Evolutionary conservation across 2,888 invertebrate species (phyloP).

Genomic region (Macaria notata): DNA sequence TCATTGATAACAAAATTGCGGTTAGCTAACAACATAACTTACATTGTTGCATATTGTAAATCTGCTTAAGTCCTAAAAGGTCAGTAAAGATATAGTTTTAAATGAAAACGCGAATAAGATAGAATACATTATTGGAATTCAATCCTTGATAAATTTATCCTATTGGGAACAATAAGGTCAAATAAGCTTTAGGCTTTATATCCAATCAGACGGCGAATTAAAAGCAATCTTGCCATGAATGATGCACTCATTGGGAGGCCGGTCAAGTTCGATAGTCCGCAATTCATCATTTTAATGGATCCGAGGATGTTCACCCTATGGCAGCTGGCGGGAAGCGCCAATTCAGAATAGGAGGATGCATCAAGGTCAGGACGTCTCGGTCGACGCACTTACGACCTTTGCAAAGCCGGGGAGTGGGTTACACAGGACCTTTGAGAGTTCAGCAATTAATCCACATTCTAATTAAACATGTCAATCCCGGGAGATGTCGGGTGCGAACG

Average conservation of each 20-base stretch:
- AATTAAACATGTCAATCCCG: constrained; percentile 57
- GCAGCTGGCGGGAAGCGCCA: constrained; percentile 53
- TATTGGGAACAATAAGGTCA: too few relatives aligned
- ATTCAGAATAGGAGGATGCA: constrained; percentile 60
- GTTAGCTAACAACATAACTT: constrained; percentile 43
- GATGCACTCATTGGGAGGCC: constrained; percentile 29
- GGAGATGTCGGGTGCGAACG: constrained; percentile 47
- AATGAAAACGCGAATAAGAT: too few relatives aligned
- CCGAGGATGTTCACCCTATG: constrained; percentile 62
- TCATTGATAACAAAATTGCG: constrained; percentile 46
- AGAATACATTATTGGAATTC: too few relatives aligned
- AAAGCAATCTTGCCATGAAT: constrained; percentile 22
- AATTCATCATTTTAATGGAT: constrained; percentile 44
- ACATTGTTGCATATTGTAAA: constrained; percentile 35
- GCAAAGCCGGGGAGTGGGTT: constrained; percentile 16
- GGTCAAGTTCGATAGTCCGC: constrained; percentile 32
- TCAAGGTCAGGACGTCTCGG: constrained; percentile 71
- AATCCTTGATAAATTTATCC: too few relatives aligned
- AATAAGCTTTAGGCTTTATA: constrained; percentile 12
- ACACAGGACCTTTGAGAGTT: constrained; percentile 38
- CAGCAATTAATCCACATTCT: constrained; percentile 45
- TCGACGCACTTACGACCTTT: constrained; percentile 64
- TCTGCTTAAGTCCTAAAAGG: constrained; percentile 9
- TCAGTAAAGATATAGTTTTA: too few relatives aligned
- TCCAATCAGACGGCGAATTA: constrained; percentile 29